Percentiles rank a stretch among this genome's conserved stretches.
Conservation (phyloP, 2,797 vertebrate species). For the Eutrigla gurnardus region DNA sequence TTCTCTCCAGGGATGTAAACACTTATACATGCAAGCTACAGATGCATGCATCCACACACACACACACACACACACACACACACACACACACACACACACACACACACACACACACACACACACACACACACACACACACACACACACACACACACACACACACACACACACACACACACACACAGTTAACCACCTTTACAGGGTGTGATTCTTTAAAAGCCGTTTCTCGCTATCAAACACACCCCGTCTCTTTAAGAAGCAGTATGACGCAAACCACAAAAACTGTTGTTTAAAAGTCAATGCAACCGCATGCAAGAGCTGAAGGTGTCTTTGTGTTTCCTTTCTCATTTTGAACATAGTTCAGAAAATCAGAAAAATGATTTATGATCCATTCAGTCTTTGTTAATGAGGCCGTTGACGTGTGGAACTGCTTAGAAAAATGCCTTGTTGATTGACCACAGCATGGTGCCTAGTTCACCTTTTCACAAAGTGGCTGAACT, state of each 20-base stretch:
- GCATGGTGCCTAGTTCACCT: constrained; percentile 47
- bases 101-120: no score
- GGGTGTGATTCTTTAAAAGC: constrained; percentile 26
- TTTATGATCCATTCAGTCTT: neutral
- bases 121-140: no score
- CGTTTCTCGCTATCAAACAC: constrained; percentile 13
- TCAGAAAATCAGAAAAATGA: neutral
- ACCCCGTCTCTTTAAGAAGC: constrained; percentile 17
- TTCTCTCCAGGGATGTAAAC: constrained; percentile 30
- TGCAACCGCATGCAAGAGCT: no score
- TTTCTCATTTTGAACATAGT: neutral
- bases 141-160: neutral
- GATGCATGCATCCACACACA: constrained; percentile 3
- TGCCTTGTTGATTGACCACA: constrained; percentile 8
- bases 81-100: no score
- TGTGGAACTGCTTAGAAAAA: neutral
- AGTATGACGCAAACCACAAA: neutral
- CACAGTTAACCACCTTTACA: constrained; percentile 14
- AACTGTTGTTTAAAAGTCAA: no score
- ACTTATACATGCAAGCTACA: neutral
- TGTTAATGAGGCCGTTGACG: constrained; percentile 14
- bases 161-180: no score
- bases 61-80: no score
- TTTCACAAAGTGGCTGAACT: constrained; percentile 32
- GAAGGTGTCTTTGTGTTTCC: neutral